Evolutionary conservation across 2,888 invertebrate genomes (phyloP).

Genomic region (Orthosia cruda): DNA sequence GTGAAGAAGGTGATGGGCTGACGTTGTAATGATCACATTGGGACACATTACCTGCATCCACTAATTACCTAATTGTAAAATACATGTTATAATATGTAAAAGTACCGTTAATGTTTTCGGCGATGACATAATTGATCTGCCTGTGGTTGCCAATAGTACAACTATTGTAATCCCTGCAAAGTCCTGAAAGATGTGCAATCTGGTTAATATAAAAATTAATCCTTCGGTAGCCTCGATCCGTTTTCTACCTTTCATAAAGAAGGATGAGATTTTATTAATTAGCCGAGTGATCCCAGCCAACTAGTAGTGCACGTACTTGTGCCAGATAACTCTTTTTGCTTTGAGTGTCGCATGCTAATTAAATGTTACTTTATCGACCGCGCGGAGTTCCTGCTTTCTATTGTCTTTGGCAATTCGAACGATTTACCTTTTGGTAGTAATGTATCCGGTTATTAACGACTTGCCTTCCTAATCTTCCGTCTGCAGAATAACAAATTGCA

Average conservation of each 20-base stretch:
- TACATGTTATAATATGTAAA: constrained; percentile 4
- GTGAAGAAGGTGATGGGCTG: background rate
- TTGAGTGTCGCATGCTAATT: constrained; percentile 65
- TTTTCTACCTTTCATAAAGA: constrained; percentile 22
- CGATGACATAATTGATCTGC: background rate
- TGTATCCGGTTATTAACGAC: constrained; percentile 47
- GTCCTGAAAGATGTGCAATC: background rate
- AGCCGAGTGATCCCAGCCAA: constrained; percentile 28
- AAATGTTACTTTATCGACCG: constrained; percentile 61
- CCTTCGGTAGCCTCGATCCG: background rate
- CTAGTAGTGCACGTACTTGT: constrained; percentile 46
- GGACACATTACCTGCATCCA: background rate
- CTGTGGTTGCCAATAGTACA: constrained; percentile 3
- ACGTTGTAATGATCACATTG: background rate
- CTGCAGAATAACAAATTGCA: constrained; percentile 19
- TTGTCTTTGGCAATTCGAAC: constrained; percentile 43
- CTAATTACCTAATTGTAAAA: constrained; percentile 2
- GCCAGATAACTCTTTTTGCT: constrained; percentile 62
- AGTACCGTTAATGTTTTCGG: constrained; percentile 7
- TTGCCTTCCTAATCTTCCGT: constrained; percentile 15
- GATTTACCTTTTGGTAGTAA: constrained; percentile 38
- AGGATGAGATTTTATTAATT: constrained; percentile 35
- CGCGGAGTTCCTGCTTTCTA: constrained; percentile 51
- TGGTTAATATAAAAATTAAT: constrained; percentile 11
- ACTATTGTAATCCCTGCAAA: background rate